Evolutionary conservation across 2,113 vertebrate species (phyloP).

Genomic region (Neodontobutis hainanensis): DNA sequence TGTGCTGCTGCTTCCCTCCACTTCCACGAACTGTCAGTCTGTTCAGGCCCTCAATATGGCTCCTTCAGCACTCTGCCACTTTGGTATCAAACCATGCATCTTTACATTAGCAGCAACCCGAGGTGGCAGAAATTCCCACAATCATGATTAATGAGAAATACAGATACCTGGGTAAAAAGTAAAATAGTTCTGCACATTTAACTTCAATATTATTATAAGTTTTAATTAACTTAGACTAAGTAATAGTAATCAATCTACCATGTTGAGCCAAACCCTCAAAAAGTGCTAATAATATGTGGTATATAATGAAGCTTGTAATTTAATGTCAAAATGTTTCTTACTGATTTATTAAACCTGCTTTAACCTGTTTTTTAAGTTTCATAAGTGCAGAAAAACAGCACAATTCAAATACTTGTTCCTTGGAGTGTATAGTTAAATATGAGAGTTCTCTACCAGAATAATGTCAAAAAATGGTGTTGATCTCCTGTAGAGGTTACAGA

Average conservation of each 20-base stretch:
- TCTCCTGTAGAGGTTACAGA: constrained; percentile 1
- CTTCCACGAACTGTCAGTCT: constrained; percentile 37
- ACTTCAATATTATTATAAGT: no score
- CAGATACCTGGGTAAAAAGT: no score
- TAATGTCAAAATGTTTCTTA: background rate
- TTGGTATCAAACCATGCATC: background rate
- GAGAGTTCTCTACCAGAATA: background rate
- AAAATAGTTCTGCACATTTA: no score
- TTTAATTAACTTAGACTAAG: no score
- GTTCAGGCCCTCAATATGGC: constrained; percentile 31
- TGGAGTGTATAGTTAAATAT: background rate
- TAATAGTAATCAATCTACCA: no score
- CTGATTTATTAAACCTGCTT: background rate
- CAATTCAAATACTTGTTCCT: background rate
- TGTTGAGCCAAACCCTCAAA: no score
- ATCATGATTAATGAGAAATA: no score
- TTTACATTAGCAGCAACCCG: background rate
- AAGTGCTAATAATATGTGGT: no score
- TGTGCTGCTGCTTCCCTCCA: constrained; percentile 30
- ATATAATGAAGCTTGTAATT: no score
- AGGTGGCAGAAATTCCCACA: no score
- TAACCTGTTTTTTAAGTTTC: background rate
- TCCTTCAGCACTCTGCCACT: background rate
- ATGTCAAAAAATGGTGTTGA: background rate
- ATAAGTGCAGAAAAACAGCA: background rate